Conservation (phyloP, 2,888 invertebrate species). For the Melieria picta region DNA sequence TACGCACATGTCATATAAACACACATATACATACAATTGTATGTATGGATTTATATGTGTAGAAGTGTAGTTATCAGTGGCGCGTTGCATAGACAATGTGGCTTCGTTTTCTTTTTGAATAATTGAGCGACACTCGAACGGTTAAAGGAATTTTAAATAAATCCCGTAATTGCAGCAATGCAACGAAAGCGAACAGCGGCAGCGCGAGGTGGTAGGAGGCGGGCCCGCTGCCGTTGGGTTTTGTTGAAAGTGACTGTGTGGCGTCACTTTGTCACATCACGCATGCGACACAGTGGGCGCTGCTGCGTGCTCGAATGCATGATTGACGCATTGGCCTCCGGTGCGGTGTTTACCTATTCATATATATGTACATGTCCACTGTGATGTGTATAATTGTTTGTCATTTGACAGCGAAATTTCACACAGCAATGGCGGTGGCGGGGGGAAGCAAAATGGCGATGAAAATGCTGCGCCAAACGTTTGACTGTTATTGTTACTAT, state of each 20-base stretch:
- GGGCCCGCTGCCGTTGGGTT: too few species aligned
- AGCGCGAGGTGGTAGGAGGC: neutral
- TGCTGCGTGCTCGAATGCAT: neutral
- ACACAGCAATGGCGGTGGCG: too few species aligned
- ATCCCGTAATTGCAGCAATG: constrained; percentile 23
- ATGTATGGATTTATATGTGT: neutral
- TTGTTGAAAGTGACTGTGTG: neutral
- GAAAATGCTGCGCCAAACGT: too few species aligned
- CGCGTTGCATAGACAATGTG: neutral
- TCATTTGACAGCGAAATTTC: too few species aligned
- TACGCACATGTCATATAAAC: too few species aligned
- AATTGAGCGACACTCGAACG: constrained; percentile 26
- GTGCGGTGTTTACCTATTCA: constrained; percentile 3
- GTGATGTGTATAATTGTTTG: too few species aligned
- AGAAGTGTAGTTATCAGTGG: neutral
- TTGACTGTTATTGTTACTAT: too few species aligned
- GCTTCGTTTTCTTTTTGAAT: constrained; percentile 25
- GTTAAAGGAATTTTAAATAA: constrained; percentile 34
- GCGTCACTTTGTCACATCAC: neutral
- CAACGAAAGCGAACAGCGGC: neutral
- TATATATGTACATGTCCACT: neutral
- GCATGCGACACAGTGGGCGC: neutral
- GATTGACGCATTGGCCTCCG: constrained; percentile 21
- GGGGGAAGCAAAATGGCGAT: too few species aligned
- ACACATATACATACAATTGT: neutral